A percentile compares a stretch with the other conserved stretches of the same genome.
phyloP scores from a whole-genome alignment of 2,888 invertebrate genomes.

The Drosophila barbarae region DNA sequence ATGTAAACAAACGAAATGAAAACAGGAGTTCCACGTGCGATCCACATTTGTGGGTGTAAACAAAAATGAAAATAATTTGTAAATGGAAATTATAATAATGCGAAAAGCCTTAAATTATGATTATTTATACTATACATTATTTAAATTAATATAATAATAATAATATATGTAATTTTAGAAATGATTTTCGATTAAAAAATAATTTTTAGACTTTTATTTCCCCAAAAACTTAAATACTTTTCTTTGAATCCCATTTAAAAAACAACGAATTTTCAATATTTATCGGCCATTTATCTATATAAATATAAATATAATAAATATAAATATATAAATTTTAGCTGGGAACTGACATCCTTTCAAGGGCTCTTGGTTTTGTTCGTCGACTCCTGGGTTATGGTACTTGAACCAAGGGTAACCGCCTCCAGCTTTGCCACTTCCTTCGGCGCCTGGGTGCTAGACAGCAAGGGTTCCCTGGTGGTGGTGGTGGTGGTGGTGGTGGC shows the following conservation, averaged over 20 bases:
- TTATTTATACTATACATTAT: too few relatives aligned
- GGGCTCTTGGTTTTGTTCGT: neutral
- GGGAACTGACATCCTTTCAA: neutral
- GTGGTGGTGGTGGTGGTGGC: neutral
- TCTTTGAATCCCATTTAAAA: neutral
- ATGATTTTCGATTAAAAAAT: too few relatives aligned
- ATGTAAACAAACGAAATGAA: too few relatives aligned
- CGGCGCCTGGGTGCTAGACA: neutral
- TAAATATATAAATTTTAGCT: neutral
- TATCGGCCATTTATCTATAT: neutral
- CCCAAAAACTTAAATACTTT: too few relatives aligned
- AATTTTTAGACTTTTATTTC: too few relatives aligned
- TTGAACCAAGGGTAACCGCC: neutral
- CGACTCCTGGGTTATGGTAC: constrained; percentile 3
- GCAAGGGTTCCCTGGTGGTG: neutral
- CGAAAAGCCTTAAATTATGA: too few relatives aligned
- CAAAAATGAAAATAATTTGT: too few relatives aligned
- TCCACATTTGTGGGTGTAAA: too few relatives aligned
- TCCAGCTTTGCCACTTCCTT: neutral
- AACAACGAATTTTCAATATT: neutral
- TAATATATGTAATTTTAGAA: too few relatives aligned
- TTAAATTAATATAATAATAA: too few relatives aligned
- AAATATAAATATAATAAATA: neutral
- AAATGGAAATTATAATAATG: too few relatives aligned
- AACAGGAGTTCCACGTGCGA: too few relatives aligned